These are phyloP conservation scores for Microcebus lehilahytsara DNA, from an alignment of 2,113 vertebrate genomes.

Conservation along the genomic window DNA sequence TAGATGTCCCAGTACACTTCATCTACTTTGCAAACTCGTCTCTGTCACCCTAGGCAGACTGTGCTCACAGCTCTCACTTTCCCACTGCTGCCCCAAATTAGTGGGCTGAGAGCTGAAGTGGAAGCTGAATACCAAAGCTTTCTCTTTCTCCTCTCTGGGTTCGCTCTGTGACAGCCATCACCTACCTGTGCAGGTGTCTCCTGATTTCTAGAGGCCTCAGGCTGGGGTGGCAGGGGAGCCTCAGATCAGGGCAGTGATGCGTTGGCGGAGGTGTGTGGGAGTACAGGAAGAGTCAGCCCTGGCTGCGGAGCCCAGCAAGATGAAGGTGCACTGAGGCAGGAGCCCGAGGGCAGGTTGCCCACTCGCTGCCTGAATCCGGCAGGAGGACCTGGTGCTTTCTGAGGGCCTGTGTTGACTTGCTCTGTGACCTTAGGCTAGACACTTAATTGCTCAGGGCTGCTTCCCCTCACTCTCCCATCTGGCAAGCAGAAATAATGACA, in stretches of 20 bases:
- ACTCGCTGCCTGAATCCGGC: neutral
- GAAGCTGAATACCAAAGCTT: neutral
- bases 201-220: conserved; percentile 51
- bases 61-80: neutral
- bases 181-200: conserved; percentile 19
- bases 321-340: conserved; percentile 48
- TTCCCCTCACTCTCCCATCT: conserved; percentile 18
- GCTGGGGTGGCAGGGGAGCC: conserved; percentile 46
- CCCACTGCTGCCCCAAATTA: neutral
- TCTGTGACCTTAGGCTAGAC: conserved; percentile 68
- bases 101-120: neutral
- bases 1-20: neutral
- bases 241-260: conserved; percentile 54
- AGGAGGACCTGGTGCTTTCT: conserved; percentile 18
- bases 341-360: conserved; percentile 44
- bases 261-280: conserved; percentile 25
- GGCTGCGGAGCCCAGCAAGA: conserved; percentile 10
- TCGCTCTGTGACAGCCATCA: conserved; percentile 43
- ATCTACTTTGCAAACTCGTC: neutral
- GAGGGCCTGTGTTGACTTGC: neutral
- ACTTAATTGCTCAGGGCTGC: conserved; percentile 54
- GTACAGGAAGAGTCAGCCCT: neutral
- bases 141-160: neutral
- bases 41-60: neutral
- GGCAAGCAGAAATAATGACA: conserved; percentile 30